Evolutionary conservation across 2,797 vertebrate species (phyloP).

Genomic region (Peromyscus aztecus): DNA sequence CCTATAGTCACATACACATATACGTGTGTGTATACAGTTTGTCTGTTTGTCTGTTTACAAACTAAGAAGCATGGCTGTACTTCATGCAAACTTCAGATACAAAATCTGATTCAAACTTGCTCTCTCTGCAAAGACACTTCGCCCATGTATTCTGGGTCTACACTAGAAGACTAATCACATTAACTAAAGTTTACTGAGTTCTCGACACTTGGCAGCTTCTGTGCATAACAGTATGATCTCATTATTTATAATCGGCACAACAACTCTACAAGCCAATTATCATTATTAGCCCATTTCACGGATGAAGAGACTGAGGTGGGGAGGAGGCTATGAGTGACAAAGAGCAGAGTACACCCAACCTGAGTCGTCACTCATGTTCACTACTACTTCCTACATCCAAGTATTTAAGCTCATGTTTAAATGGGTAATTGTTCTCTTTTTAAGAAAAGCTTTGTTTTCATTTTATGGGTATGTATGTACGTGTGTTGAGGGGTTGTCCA

Average conservation of each 20-base stretch:
- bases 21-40: not conserved
- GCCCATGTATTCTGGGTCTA: not conserved
- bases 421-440: not conserved
- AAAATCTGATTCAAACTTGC: slow-evolving; percentile 53
- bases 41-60: not conserved
- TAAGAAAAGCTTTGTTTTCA: not conserved
- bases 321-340: slow-evolving; percentile 9
- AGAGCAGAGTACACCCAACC: not conserved
- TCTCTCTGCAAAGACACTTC: slow-evolving; percentile 51
- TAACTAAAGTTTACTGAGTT: slow-evolving; percentile 2
- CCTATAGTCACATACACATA: no score
- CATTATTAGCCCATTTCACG: slow-evolving; percentile 56
- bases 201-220: not conserved
- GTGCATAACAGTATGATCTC: not conserved
- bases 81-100: slow-evolving; percentile 13
- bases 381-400: not conserved
- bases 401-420: slow-evolving; percentile 56
- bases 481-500: no score
- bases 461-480: not conserved
- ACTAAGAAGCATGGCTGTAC: not conserved
- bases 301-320: slow-evolving; percentile 34
- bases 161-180: not conserved
- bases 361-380: not conserved
- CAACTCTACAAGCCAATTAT: slow-evolving; percentile 21
- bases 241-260: slow-evolving; percentile 52